Conservation (phyloP, 2,113 vertebrate species). For the Macrotis lagotis region DNA sequence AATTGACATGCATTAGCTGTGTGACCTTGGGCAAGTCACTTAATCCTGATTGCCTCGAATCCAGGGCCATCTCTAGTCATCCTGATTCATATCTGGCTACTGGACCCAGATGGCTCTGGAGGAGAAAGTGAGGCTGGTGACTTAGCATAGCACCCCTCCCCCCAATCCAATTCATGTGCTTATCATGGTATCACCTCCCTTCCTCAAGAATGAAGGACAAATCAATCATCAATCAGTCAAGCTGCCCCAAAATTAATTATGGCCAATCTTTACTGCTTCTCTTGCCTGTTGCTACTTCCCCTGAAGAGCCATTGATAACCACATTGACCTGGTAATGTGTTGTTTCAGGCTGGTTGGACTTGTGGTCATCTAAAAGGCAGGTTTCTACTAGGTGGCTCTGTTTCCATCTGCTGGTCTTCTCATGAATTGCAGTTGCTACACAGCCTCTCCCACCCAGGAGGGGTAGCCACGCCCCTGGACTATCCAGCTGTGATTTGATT, state of each 20-base stretch:
- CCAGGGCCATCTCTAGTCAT: no score
- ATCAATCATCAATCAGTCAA: no score
- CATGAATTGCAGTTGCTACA: background rate
- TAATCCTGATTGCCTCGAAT: no score
- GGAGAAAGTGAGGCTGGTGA: no score
- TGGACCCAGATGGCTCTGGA: no score
- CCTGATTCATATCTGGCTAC: no score
- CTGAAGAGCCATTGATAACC: background rate
- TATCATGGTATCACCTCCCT: no score
- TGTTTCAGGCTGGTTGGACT: background rate
- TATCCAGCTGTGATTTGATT: background rate
- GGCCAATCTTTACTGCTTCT: background rate
- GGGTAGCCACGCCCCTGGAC: background rate
- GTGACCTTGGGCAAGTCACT: no score
- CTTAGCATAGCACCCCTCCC: no score
- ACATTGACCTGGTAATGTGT: background rate
- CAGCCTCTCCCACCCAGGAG: background rate
- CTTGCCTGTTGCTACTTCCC: background rate
- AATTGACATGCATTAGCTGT: no score
- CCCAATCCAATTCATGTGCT: no score
- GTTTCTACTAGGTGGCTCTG: background rate
- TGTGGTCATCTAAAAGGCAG: background rate
- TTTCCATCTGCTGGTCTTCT: background rate
- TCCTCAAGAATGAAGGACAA: no score
- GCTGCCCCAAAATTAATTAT: background rate